Conservation (phyloP, 2,797 vertebrate species). For the Trachops cirrhosus region DNA sequence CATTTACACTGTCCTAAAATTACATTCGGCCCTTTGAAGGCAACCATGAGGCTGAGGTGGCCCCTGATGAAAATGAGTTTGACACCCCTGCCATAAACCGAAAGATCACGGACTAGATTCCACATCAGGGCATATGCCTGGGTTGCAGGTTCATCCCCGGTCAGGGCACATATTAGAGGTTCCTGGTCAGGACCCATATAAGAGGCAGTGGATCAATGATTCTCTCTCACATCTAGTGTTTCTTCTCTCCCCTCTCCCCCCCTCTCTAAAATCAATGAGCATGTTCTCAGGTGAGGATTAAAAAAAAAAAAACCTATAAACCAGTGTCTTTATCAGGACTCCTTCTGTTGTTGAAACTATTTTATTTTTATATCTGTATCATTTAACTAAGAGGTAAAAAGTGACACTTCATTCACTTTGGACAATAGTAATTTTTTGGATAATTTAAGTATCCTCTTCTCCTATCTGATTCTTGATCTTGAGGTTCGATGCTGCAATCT, state of each 20-base stretch:
- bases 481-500: not conserved
- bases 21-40: too few relatives aligned
- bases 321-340: not conserved
- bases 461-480: not conserved
- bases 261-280: not conserved
- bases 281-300: not conserved
- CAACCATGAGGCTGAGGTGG: too few relatives aligned
- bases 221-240: not conserved
- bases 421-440: not conserved
- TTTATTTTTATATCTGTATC: not conserved
- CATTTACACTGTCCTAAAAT: too few relatives aligned
- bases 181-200: not conserved
- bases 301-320: not conserved
- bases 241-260: not conserved
- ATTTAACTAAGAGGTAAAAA: not conserved
- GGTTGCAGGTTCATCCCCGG: not conserved
- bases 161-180: not conserved
- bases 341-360: not conserved
- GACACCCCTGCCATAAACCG: not conserved
- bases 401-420: not conserved
- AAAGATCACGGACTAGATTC: not conserved
- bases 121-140: not conserved
- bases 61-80: too few relatives aligned
- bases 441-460: not conserved
- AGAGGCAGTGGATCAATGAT: not conserved